Conservation (phyloP, 2,113 vertebrate species). For the Podocnemis expansa region DNA sequence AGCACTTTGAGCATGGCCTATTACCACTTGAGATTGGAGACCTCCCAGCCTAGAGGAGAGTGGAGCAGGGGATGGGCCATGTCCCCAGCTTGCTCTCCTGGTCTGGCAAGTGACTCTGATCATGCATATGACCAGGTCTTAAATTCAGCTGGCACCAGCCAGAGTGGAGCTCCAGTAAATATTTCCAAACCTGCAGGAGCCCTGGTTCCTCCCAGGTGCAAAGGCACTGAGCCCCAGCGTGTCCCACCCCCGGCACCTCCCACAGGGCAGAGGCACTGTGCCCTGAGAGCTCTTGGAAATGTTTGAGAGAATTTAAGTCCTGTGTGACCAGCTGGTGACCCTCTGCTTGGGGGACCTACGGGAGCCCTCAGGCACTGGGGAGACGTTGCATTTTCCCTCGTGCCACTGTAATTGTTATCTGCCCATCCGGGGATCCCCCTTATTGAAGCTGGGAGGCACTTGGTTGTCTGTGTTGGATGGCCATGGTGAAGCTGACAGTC, state of each 20-base stretch:
- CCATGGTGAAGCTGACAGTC: background rate
- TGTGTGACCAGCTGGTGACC: background rate
- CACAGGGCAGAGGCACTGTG: no score
- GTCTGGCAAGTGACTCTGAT: background rate
- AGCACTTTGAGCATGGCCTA: background rate
- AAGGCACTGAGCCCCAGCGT: no score
- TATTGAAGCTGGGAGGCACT: background rate
- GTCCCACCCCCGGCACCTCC: no score
- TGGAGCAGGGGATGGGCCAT: background rate
- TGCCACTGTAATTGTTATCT: background rate
- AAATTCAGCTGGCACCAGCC: no score
- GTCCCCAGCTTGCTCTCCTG: background rate
- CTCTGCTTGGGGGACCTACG: background rate
- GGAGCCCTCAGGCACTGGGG: background rate
- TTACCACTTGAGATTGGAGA: background rate
- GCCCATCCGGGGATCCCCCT: background rate
- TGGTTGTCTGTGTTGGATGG: fast-evolving
- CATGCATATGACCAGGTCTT: no score
- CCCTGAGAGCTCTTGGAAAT: no score
- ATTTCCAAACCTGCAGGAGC: no score
- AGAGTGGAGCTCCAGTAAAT: no score
- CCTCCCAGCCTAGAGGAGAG: background rate
- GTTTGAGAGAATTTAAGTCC: no score
- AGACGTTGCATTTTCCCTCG: background rate
- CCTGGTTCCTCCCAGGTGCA: no score